phyloP scores from a whole-genome alignment of 2,888 invertebrate genomes.

The Apamea monoglypha region DNA sequence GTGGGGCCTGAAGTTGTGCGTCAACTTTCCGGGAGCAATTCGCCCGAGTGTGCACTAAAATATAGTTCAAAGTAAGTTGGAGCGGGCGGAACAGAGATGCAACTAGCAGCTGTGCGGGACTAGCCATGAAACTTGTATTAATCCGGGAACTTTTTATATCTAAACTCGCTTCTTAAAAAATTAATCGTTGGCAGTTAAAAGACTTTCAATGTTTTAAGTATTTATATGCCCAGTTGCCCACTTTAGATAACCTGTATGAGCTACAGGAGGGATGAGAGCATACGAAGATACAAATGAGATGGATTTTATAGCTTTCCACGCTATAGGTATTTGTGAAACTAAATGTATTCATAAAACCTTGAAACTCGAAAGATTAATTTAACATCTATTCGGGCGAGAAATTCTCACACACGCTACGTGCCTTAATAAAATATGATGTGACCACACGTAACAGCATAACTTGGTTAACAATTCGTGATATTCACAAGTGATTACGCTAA shows the following conservation, averaged over 20 bases:
- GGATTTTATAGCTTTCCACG: neutral
- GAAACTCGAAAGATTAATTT: neutral
- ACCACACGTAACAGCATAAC: constrained; percentile 23
- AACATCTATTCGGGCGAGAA: neutral
- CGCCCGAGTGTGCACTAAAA: constrained; percentile 79
- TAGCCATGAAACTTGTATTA: constrained; percentile 72
- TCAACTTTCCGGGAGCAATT: constrained; percentile 79
- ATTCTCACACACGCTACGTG: neutral
- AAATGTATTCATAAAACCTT: neutral
- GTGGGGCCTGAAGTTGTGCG: constrained; percentile 69
- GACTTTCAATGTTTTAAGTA: neutral
- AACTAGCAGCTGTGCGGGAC: constrained; percentile 70
- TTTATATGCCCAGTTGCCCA: neutral
- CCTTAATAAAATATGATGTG: constrained; percentile 8
- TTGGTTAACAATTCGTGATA: constrained; percentile 44
- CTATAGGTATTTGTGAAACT: neutral
- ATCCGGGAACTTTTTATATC: constrained; percentile 64
- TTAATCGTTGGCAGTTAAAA: constrained; percentile 34
- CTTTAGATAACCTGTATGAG: neutral
- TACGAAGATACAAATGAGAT: neutral
- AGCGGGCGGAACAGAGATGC: constrained; percentile 72
- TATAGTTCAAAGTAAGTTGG: constrained; percentile 83
- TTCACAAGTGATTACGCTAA: constrained; percentile 66
- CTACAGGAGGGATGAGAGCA: no score
- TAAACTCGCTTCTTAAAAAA: constrained; percentile 48